phyloP scores from a whole-genome alignment of 2,113 vertebrate genomes.

The Pelecanus crispus region DNA sequence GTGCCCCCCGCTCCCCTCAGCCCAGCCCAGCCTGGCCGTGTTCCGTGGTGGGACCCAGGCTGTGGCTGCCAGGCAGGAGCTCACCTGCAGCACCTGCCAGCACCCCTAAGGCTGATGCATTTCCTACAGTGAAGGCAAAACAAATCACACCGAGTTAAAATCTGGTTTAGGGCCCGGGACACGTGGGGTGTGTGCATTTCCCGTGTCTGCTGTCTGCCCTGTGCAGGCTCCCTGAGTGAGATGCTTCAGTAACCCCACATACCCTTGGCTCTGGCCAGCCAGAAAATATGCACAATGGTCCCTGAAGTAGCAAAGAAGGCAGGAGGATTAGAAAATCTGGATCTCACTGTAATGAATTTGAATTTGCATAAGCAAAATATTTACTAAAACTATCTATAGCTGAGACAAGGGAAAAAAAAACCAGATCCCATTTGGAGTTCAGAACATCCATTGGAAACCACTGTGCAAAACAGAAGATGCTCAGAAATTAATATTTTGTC shows the following conservation, averaged over 20 bases:
- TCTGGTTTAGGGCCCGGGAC: background rate
- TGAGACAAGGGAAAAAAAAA: background rate
- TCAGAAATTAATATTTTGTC: background rate
- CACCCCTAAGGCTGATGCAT: background rate
- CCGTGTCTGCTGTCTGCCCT: background rate
- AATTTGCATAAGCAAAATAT: background rate
- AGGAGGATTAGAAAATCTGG: background rate
- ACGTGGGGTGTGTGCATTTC: rapidly evolving
- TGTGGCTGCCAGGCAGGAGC: background rate
- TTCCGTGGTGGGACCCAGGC: background rate
- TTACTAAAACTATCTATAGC: background rate
- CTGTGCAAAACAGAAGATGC: background rate
- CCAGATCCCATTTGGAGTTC: background rate
- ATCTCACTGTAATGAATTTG: background rate
- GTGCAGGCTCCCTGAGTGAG: no score
- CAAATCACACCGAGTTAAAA: background rate
- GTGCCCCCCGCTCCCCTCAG: rapidly evolving
- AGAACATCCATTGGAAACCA: background rate
- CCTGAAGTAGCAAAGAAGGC: background rate
- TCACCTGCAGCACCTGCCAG: background rate
- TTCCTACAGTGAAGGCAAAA: background rate
- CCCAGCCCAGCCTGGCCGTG: no score
- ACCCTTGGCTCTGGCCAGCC: background rate
- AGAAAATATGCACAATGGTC: background rate
- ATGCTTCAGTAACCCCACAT: background rate